Evolutionary conservation across 2,113 vertebrate species (phyloP).

Genomic region (Entelurus aequoreus): DNA sequence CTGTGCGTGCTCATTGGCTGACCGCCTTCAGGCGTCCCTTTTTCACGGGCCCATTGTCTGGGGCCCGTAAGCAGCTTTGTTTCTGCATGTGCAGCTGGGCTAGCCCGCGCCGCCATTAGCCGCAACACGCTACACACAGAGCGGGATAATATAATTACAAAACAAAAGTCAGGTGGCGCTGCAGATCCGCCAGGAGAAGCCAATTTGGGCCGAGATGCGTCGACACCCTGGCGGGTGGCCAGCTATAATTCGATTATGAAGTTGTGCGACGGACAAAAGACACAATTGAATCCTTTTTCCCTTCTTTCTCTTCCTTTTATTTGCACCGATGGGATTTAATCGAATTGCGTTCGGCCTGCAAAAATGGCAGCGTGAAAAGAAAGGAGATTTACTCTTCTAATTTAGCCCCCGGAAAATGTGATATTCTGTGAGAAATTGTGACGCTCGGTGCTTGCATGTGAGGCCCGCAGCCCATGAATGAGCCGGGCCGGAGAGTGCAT

Average conservation of each 20-base stretch:
- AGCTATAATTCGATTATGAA: conserved; percentile 74
- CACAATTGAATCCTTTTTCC: conserved; percentile 63
- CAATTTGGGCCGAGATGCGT: conserved; percentile 49
- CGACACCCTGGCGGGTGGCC: conserved; percentile 67
- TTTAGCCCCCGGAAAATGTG: conserved; percentile 58
- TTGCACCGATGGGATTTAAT: conserved; percentile 64
- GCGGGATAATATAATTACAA: conserved; percentile 73
- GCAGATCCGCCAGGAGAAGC: conserved; percentile 52
- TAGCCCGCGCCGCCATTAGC: conserved; percentile 67
- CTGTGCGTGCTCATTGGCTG: conserved; percentile 68
- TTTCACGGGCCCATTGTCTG: conserved; percentile 68
- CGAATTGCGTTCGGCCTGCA: conserved; percentile 50
- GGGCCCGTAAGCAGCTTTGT: conserved; percentile 71
- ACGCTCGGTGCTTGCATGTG: conserved; percentile 33
- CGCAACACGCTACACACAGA: conserved; percentile 61
- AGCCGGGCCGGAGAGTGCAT: conserved; percentile 46
- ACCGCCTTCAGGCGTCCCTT: conserved; percentile 72
- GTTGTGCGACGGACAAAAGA: conserved; percentile 70
- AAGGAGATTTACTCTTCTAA: conserved; percentile 69
- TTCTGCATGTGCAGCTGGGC: conserved; percentile 74
- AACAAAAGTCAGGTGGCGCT: conserved; percentile 74
- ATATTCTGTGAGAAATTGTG: conserved; percentile 44
- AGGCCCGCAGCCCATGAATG: conserved; percentile 48
- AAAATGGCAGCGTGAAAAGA: conserved; percentile 57
- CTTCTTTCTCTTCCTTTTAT: conserved; percentile 37